Conservation (phyloP, 2,113 vertebrate genomes). For the cattle (Bos taurus) region ARS-UCD2.0 NC_037334.1:25529001-25529500, state of each 20-base stretch:
- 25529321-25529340: background rate
- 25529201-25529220: background rate
- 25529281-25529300: background rate
- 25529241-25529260: background rate
- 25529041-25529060: conserved; percentile 24
- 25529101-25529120: conserved; percentile 26
- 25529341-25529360: background rate
- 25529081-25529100: conserved; percentile 57
- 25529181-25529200: background rate
- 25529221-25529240: background rate
- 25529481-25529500: too few species aligned
- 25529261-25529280: background rate
- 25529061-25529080: conserved; percentile 37
- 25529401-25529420: background rate
- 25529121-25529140: background rate
- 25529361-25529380: background rate
- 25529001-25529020: conserved; percentile 38
- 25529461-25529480: background rate
- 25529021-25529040: background rate
- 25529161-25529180: background rate
- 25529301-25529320: background rate
- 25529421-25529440: background rate
- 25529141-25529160: background rate
- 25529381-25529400: background rate
- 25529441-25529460: background rate